Percentiles rank a stretch among this genome's conserved stretches.
Evolutionary conservation across 2,113 vertebrate species (phyloP).

Genomic region (Oryctolagus cuniculus): DNA sequence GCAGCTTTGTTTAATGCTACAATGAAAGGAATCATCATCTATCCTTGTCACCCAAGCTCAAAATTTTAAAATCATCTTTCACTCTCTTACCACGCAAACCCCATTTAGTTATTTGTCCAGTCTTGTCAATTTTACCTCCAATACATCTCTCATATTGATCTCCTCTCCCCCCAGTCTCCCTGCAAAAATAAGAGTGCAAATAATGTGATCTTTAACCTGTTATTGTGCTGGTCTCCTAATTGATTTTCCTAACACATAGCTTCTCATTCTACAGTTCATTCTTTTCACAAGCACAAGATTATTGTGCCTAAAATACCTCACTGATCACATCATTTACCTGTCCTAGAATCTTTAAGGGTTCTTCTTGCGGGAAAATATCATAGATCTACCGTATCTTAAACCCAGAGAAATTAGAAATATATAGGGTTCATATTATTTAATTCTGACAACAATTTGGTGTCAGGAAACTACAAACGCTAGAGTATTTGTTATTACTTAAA

Average conservation of each 20-base stretch:
- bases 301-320: slow-evolving; percentile 15
- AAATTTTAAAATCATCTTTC: slow-evolving; percentile 44
- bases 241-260: not conserved
- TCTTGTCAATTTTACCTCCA: slow-evolving; percentile 2
- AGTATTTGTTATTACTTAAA: slow-evolving; percentile 14
- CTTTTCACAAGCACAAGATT: slow-evolving; percentile 26
- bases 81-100: not conserved
- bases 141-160: not conserved
- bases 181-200: not conserved
- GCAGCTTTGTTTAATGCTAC: not conserved
- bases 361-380: not conserved
- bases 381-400: not conserved
- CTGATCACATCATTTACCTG: not conserved
- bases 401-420: not conserved
- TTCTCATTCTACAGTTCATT: not conserved
- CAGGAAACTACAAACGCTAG: slow-evolving; percentile 33
- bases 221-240: not conserved
- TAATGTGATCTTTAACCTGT: not conserved
- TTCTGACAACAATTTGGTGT: not conserved
- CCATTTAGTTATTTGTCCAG: not conserved
- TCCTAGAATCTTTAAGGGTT: not conserved
- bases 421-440: not conserved
- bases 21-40: slow-evolving; percentile 9
- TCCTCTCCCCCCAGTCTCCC: not conserved
- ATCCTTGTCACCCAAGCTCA: not conserved